A percentile compares a stretch with the other conserved stretches of the same genome.
These are phyloP conservation scores for Eupelmus urozonus DNA, from an alignment of 2,888 invertebrate species.

Conservation along the genomic window DNA sequence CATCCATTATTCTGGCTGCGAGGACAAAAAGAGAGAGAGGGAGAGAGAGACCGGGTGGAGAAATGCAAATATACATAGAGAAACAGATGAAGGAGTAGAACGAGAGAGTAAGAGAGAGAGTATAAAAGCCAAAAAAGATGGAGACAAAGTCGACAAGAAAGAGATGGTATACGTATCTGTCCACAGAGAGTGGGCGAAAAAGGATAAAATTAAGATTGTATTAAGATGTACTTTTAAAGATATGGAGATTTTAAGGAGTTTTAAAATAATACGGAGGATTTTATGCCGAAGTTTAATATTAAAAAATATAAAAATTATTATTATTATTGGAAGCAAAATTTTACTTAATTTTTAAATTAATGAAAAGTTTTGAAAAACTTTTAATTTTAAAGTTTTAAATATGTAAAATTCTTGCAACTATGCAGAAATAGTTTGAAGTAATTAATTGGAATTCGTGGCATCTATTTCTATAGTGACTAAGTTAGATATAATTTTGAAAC, in stretches of 20 bases:
- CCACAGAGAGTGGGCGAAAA: background rate
- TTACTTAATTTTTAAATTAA: no score
- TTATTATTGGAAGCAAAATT: no score
- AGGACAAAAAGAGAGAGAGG: conserved; percentile 44
- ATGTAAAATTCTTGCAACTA: no score
- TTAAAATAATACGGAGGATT: no score
- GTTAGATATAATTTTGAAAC: no score
- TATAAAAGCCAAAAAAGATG: conserved; percentile 5
- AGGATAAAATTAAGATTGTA: conserved; percentile 11
- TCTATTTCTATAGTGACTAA: no score
- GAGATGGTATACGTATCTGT: conserved; percentile 2
- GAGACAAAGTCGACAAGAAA: background rate
- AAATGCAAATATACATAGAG: conserved; percentile 50
- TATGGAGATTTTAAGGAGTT: background rate
- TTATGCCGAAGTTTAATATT: no score
- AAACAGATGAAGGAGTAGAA: background rate
- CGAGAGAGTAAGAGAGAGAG: background rate
- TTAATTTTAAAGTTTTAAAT: no score
- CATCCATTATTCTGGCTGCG: conserved; percentile 45
- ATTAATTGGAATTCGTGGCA: no score
- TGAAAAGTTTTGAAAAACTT: no score
- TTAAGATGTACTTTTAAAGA: conserved; percentile 21
- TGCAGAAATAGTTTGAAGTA: no score
- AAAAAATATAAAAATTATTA: background rate
- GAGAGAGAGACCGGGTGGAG: conserved; percentile 1